phyloP scores from a whole-genome alignment of 2,888 invertebrate species.

The Polydrusus tereticollis region DNA sequence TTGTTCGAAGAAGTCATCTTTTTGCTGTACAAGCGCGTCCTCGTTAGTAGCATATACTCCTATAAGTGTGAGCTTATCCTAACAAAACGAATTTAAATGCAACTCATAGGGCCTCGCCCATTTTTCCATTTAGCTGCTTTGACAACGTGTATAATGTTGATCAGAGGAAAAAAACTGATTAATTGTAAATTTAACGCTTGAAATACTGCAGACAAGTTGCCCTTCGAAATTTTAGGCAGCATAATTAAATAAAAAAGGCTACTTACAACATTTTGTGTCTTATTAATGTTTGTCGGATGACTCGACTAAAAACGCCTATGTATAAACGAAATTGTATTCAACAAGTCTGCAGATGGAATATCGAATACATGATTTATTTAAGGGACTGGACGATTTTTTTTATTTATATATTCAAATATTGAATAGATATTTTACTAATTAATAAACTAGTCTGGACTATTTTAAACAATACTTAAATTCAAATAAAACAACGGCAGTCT shows the following conservation, averaged over 20 bases:
- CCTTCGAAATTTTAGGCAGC: constrained; percentile 49
- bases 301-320: constrained; percentile 38
- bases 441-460: no score
- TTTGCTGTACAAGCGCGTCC: no score
- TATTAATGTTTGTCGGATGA: constrained; percentile 48
- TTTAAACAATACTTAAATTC: no score
- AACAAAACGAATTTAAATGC: constrained; percentile 19
- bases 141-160: constrained; percentile 33
- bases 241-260: constrained; percentile 49
- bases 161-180: constrained; percentile 43
- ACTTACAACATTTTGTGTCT: constrained; percentile 44
- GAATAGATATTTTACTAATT: no score
- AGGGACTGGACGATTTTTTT: not conserved
- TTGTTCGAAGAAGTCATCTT: no score
- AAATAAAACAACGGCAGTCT: no score
- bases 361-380: constrained; percentile 1
- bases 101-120: constrained; percentile 30
- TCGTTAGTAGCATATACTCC: no score
- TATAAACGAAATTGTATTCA: constrained; percentile 34
- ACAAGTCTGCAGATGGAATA: constrained; percentile 46
- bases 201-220: constrained; percentile 50
- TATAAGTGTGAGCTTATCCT: no score
- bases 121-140: constrained; percentile 38
- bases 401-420: not conserved
- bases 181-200: constrained; percentile 50